A percentile compares a stretch with the other conserved stretches of the same genome.
phyloP scores from a whole-genome alignment of 2,113 vertebrate species.

The Rhea pennata region DNA sequence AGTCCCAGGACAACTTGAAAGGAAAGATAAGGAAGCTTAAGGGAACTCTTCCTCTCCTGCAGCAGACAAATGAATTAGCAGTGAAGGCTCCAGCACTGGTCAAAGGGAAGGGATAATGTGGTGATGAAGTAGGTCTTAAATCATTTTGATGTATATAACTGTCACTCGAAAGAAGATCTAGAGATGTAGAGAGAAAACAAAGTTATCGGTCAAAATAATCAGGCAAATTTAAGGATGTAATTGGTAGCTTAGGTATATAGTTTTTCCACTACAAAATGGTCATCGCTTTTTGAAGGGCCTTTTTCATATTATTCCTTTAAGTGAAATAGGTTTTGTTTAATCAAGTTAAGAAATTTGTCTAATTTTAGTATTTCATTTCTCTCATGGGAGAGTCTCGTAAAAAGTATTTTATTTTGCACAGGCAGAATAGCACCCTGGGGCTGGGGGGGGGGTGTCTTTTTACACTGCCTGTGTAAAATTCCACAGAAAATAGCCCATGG shows the following conservation, averaged over 20 bases:
- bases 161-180: constrained; percentile 28
- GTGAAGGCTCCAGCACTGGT: constrained; percentile 52
- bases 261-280: not conserved
- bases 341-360: not conserved
- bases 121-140: constrained; percentile 55
- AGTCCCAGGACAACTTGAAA: constrained; percentile 42
- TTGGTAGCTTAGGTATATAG: rapidly evolving
- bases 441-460: not conserved
- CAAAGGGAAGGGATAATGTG: constrained; percentile 49
- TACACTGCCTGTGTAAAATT: not conserved
- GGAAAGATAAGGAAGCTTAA: constrained; percentile 63
- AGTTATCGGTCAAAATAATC: not conserved
- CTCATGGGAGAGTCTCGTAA: not conserved
- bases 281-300: not conserved
- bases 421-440: rapidly evolving
- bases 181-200: constrained; percentile 24
- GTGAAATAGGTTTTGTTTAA: not conserved
- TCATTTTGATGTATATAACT: constrained; percentile 48
- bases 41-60: constrained; percentile 30
- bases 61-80: constrained; percentile 43
- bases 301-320: not conserved
- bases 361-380: not conserved
- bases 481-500: not conserved
- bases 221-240: not conserved
- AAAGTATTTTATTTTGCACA: not conserved